Evolutionary conservation across 2,113 vertebrate species (phyloP), one percentile per base, ranked within the genome.

Genomic region (Macaca nemestrina): DNA sequence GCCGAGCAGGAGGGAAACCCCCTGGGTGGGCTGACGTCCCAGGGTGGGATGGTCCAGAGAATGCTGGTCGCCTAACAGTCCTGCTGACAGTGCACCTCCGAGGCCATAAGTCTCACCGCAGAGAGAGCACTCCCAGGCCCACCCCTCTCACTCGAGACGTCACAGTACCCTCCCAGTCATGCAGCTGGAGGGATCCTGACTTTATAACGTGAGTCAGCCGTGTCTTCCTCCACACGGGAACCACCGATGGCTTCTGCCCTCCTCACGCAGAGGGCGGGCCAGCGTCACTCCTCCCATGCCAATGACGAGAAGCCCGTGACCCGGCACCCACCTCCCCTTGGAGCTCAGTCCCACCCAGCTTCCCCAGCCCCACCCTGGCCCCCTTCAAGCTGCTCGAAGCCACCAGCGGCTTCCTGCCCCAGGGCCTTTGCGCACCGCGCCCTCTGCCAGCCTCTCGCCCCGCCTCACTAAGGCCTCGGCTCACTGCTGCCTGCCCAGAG

Each of bases 61-160:
- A 14, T 32, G 22, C 40, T 78, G 45, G 22, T 22, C 18, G 7
- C 23, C 25, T 27, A n/a, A 12, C 3, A 6, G n/a, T 61, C 75
- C 17, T 12, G 59, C 40, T 6, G 6, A 61, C 10, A 2, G 45
- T 2, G 1, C 7, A 14, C 30, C 1, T 0, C 3, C 10, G 0
- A 78, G 35, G 48, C 6, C 68, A 59, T 11, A 27, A 0, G 18
- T 27, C 45, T 45, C 32, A 68, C 0, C 3, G 2, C 25, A 70
- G 11, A 40, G 11, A 40, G 1, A 59, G 59, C 8, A 40, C 27
- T 13, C n/a, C 16, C 23, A 1, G 27, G 12, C 14, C 85, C 14
- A 35, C 20, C 17, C 40, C 64, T n/a, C 45, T 38, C 27, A 0
- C 38, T 22, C 8, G 55, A 64, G 23, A 8, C 6, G 0, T 1